Conservation (phyloP, 2,888 invertebrate genomes). For the Caenorhabditis afra region DNA sequence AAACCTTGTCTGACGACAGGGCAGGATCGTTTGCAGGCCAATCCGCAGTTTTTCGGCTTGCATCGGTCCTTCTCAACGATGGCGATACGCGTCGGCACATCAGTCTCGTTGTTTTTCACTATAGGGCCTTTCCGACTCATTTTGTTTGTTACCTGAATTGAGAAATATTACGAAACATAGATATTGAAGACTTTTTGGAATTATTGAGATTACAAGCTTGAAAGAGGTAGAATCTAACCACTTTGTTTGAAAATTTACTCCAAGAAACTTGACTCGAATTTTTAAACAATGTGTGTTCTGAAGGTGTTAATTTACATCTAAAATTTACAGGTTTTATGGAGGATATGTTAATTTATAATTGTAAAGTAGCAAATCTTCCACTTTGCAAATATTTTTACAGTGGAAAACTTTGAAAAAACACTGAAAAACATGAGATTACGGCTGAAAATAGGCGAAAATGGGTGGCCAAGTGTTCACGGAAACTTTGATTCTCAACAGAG, state of each 20-base stretch:
- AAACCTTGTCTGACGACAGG: conserved; percentile 97
- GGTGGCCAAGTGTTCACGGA: conserved; percentile 19
- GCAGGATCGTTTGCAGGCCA: conserved; percentile 98
- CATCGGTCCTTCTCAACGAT: conserved; percentile 88
- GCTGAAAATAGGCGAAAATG: conserved; percentile 4
- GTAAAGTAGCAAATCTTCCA: too few species aligned
- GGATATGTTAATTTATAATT: too few species aligned
- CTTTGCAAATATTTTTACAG: too few species aligned
- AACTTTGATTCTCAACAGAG: conserved; percentile 15
- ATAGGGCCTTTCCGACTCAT: conserved; percentile 64
- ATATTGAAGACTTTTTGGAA: not conserved
- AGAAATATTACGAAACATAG: too few species aligned
- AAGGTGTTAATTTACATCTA: too few species aligned
- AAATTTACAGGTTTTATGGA: too few species aligned
- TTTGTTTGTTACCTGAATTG: not conserved
- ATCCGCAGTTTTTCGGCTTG: conserved; percentile 98
- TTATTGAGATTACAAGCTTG: not conserved
- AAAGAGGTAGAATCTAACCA: too few species aligned
- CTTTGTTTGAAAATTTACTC: too few species aligned
- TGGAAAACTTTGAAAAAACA: too few species aligned
- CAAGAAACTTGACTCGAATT: too few species aligned
- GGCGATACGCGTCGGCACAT: conserved; percentile 74
- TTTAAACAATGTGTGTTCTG: too few species aligned
- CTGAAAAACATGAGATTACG: conserved; percentile 13
- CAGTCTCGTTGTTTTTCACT: conserved; percentile 64